These are phyloP conservation scores for Caenorhabditis angaria DNA, from an alignment of 2,888 invertebrate genomes.

Conservation along the genomic window DNA sequence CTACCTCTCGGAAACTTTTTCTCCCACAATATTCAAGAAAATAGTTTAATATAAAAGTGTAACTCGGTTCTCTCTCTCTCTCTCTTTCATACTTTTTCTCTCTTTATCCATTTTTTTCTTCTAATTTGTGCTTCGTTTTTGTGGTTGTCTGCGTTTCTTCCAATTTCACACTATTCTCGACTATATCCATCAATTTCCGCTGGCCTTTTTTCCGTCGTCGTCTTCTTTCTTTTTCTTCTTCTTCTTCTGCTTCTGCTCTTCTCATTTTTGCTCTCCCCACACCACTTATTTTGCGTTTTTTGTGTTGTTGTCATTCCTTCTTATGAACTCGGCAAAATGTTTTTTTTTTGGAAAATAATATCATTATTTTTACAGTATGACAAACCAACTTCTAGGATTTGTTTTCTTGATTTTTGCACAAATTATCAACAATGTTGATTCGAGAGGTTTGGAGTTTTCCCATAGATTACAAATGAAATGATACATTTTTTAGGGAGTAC, in stretches of 20 bases:
- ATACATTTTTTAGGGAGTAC: no score
- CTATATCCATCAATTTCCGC: conserved; percentile 11
- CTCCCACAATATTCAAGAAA: neutral
- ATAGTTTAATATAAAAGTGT: neutral
- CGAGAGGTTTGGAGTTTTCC: no score
- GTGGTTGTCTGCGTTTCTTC: neutral
- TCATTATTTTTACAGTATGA: conserved; percentile 31
- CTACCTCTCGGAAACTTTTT: no score
- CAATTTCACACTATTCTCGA: neutral
- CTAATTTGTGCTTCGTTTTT: neutral
- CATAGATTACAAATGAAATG: no score
- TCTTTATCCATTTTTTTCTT: conserved; percentile 10
- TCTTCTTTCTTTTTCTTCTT: conserved; percentile 9
- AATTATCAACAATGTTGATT: no score
- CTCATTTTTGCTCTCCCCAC: conserved; percentile 5
- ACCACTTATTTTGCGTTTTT: neutral
- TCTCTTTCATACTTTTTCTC: conserved; percentile 9
- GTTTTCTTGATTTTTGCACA: conserved; percentile 4
- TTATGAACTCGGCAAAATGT: no score
- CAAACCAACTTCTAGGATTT: conserved; percentile 18
- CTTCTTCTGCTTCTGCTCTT: conserved; percentile 8
- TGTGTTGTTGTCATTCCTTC: neutral
- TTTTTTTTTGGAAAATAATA: neutral
- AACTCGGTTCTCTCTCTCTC: conserved; percentile 4
- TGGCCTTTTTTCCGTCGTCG: no score